A percentile compares a stretch with the other conserved stretches of the same genome.
Conservation (phyloP, 2,113 vertebrate species). For the Neopipo cinnamomea region DNA sequence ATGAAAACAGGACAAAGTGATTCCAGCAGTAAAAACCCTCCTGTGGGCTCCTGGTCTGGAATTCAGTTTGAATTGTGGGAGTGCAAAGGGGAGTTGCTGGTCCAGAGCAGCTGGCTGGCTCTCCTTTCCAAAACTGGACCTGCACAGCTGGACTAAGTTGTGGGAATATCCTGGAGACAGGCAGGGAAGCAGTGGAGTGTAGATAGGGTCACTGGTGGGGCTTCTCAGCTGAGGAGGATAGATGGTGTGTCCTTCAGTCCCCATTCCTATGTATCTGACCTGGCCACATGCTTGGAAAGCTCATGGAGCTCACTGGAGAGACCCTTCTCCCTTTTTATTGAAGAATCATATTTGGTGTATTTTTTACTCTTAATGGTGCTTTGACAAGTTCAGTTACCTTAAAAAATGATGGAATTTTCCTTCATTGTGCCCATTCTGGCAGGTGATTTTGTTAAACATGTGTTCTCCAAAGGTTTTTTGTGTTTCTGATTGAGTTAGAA, state of each 20-base stretch:
- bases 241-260: background rate
- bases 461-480: background rate
- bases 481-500: background rate
- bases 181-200: fast-evolving
- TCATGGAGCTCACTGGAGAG: background rate
- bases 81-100: fast-evolving
- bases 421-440: background rate
- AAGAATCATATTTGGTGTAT: fast-evolving
- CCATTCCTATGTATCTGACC: background rate
- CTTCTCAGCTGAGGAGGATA: background rate
- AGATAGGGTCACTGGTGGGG: background rate
- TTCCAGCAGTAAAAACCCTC: background rate
- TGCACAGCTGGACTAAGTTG: fast-evolving
- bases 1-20: background rate
- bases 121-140: background rate
- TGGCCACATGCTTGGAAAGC: background rate
- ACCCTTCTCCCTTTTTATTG: background rate
- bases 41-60: background rate
- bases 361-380: background rate
- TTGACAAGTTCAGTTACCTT: background rate
- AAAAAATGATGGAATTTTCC: fast-evolving
- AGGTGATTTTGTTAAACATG: background rate
- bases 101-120: background rate
- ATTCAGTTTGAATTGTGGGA: background rate
- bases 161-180: background rate